Conservation (phyloP, 2,113 vertebrate genomes). For the Lanius collurio region DNA sequence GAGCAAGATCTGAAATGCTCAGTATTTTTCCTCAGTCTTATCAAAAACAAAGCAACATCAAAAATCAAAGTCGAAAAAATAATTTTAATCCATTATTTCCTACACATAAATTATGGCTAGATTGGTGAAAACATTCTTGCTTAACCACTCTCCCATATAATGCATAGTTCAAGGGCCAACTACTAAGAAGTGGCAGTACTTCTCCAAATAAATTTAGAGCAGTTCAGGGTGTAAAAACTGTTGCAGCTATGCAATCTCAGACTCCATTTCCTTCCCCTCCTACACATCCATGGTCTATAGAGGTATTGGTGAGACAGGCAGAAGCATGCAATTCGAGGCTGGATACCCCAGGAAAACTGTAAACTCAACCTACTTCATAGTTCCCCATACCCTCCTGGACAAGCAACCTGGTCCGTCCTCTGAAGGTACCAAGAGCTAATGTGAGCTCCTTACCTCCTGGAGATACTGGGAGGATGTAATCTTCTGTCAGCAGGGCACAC, state of each 20-base stretch:
- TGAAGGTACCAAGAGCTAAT: accelerated
- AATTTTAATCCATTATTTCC: neutral
- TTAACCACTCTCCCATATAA: neutral
- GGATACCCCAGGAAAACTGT: neutral
- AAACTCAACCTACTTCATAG: neutral
- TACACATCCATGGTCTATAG: accelerated
- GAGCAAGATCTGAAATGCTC: neutral
- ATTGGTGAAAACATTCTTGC: neutral
- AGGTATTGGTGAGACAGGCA: neutral
- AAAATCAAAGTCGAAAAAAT: neutral
- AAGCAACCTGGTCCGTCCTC: neutral
- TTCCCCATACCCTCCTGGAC: neutral
- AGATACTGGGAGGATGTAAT: neutral
- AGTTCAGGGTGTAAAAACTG: neutral
- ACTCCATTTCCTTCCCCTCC: neutral
- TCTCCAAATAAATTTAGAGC: neutral
- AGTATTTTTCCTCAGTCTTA: neutral
- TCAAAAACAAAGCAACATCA: neutral
- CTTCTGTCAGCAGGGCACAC: accelerated
- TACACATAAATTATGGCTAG: neutral
- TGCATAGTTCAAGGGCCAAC: neutral
- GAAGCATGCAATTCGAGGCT: accelerated
- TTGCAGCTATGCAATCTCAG: neutral
- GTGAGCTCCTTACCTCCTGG: neutral
- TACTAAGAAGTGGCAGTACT: neutral